Percentiles rank a stretch among this genome's conserved stretches.
Evolutionary conservation across 2,113 vertebrate species (phyloP).

Genomic region (Scomber scombrus): DNA sequence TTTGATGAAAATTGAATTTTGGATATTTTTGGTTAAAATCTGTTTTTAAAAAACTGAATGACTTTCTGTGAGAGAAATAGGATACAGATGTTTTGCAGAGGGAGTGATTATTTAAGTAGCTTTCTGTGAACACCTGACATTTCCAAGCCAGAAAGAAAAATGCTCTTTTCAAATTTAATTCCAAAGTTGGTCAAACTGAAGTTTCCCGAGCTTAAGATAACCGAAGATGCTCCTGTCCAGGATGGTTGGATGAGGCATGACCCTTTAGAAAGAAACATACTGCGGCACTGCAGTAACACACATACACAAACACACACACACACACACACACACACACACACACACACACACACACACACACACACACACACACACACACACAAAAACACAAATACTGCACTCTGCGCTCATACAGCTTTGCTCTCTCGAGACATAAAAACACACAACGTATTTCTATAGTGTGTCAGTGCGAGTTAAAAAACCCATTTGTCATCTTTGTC

Average conservation of each 20-base stretch:
- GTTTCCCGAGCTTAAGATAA: no score
- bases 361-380: neutral
- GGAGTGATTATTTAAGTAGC: neutral
- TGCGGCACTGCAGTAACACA: neutral
- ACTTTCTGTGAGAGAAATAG: no score
- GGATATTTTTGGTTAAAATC: no score
- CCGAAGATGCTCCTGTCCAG: neutral
- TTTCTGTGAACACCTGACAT: neutral
- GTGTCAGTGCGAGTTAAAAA: constrained; percentile 73
- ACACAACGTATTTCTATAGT: constrained; percentile 52
- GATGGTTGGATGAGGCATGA: constrained; percentile 4
- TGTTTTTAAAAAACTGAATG: no score
- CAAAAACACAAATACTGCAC: neutral
- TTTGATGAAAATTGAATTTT: neutral
- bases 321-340: neutral
- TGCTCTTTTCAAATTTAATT: neutral
- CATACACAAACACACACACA: no score
- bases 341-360: constrained; percentile 8
- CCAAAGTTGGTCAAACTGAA: no score
- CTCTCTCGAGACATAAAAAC: constrained; percentile 59
- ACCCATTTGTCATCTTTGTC: constrained; percentile 79
- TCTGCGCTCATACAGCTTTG: neutral
- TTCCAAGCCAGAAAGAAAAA: constrained; percentile 6
- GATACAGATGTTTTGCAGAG: neutral
- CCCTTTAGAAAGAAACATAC: constrained; percentile 3